Evolutionary conservation across 1,140 invertebrate species (phyloP).

Genomic region (Drosophila baimaii): DNA sequence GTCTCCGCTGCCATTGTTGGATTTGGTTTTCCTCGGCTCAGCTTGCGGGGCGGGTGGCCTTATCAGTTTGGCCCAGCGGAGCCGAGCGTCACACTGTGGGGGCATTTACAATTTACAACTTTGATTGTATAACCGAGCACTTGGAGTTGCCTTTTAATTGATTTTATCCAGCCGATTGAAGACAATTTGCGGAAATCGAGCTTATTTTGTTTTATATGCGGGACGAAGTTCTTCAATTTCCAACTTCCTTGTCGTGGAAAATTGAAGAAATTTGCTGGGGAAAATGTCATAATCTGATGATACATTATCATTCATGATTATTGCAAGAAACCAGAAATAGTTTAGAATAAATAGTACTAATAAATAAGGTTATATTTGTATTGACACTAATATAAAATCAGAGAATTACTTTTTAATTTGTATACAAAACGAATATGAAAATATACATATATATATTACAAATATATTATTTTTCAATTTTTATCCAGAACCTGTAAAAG

Average conservation of each 20-base stretch:
- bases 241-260: neutral
- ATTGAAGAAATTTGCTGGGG: neutral
- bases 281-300: neutral
- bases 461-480: no score
- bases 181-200: slow-evolving; percentile 27
- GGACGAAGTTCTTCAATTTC: neutral
- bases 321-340: no score
- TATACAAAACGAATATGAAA: no score
- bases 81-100: slow-evolving; percentile 26
- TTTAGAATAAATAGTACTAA: no score
- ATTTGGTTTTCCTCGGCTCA: slow-evolving; percentile 34
- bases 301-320: no score
- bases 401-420: no score
- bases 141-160: slow-evolving; percentile 43
- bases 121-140: slow-evolving; percentile 49
- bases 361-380: no score
- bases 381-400: no score
- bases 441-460: no score
- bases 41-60: slow-evolving; percentile 45
- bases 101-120: slow-evolving; percentile 49
- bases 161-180: slow-evolving; percentile 41
- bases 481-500: neutral
- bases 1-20: slow-evolving; percentile 63
- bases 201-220: neutral
- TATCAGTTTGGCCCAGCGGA: slow-evolving; percentile 52